Conservation (phyloP, 2,888 invertebrate species). For the Drosophila nigricruria region DNA sequence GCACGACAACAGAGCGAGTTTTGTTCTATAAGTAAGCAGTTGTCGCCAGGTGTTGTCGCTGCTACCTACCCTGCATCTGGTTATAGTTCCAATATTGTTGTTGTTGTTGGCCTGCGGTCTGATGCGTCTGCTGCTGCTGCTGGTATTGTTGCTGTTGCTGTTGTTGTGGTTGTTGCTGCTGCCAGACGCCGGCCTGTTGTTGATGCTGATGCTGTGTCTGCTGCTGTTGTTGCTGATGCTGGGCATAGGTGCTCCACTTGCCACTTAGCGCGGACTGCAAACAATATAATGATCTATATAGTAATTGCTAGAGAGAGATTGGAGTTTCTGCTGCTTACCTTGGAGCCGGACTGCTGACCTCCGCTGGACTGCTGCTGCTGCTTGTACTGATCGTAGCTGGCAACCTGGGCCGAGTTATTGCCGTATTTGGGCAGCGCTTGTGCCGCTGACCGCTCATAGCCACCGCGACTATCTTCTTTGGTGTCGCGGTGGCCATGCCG, state of each 20-base stretch:
- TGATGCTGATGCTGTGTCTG: slow-evolving; percentile 50
- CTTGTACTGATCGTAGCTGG: slow-evolving; percentile 76
- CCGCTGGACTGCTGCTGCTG: slow-evolving; percentile 65
- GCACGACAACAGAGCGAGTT: slow-evolving; percentile 40
- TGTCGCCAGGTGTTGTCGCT: slow-evolving; percentile 9
- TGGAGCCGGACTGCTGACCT: slow-evolving; percentile 57
- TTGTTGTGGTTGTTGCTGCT: slow-evolving; percentile 65
- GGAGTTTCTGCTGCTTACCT: slow-evolving; percentile 48
- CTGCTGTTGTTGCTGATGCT: slow-evolving; percentile 68
- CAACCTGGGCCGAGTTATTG: slow-evolving; percentile 59
- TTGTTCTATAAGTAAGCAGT: slow-evolving; percentile 28
- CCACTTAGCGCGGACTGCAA: slow-evolving; percentile 64
- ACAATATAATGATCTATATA: not conserved
- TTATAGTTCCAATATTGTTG: slow-evolving; percentile 84
- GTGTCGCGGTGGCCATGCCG: slow-evolving; percentile 86
- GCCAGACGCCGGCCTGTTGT: slow-evolving; percentile 44
- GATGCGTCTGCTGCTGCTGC: slow-evolving; percentile 62
- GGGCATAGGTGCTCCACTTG: slow-evolving; percentile 77
- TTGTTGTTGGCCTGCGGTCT: slow-evolving; percentile 56
- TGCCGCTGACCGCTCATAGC: slow-evolving; percentile 84
- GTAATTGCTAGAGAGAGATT: not conserved
- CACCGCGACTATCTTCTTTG: slow-evolving; percentile 86
- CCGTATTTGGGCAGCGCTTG: slow-evolving; percentile 75
- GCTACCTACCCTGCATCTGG: slow-evolving; percentile 81
- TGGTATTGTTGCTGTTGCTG: slow-evolving; percentile 57